These are phyloP conservation scores for Microcebus ravelobensis DNA, from an alignment of 2,113 vertebrate genomes.

Conservation along the genomic window DNA sequence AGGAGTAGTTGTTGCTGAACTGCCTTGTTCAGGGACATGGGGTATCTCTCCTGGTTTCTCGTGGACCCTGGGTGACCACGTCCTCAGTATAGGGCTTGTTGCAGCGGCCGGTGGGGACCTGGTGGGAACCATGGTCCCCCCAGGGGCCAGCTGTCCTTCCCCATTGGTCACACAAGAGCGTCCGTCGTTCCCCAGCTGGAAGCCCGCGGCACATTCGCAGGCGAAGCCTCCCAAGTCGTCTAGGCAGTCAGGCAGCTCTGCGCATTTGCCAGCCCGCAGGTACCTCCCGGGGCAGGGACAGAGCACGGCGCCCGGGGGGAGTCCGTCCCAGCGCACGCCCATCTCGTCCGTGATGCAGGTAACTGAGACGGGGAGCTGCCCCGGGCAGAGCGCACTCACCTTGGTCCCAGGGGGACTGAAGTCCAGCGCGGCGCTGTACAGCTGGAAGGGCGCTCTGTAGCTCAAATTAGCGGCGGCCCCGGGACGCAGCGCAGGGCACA, in stretches of 20 bases:
- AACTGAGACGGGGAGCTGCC: neutral
- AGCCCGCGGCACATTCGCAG: constrained; percentile 69
- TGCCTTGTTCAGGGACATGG: neutral
- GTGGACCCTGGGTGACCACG: neutral
- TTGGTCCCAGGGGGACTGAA: constrained; percentile 83
- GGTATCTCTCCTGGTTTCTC: neutral
- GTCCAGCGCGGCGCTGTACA: constrained; percentile 71
- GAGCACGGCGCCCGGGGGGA: constrained; percentile 55
- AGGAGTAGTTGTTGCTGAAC: neutral
- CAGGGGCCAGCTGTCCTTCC: neutral
- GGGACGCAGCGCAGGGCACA: constrained; percentile 74
- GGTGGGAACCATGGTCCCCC: neutral
- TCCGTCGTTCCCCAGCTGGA: constrained; percentile 41
- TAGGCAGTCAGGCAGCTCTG: constrained; percentile 54
- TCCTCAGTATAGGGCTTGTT: neutral
- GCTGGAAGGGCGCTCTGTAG: constrained; percentile 79
- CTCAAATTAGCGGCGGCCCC: constrained; percentile 64
- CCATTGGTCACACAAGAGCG: constrained; percentile 28
- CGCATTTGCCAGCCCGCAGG: constrained; percentile 60
- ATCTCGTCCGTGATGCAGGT: constrained; percentile 55
- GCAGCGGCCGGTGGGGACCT: neutral
- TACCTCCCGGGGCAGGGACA: constrained; percentile 75
- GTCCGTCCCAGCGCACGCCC: constrained; percentile 61
- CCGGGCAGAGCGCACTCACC: constrained; percentile 76
- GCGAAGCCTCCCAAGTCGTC: constrained; percentile 65